These are phyloP conservation scores for Vireo altiloquus DNA, from an alignment of 2,113 vertebrate genomes.

Conservation along the genomic window DNA sequence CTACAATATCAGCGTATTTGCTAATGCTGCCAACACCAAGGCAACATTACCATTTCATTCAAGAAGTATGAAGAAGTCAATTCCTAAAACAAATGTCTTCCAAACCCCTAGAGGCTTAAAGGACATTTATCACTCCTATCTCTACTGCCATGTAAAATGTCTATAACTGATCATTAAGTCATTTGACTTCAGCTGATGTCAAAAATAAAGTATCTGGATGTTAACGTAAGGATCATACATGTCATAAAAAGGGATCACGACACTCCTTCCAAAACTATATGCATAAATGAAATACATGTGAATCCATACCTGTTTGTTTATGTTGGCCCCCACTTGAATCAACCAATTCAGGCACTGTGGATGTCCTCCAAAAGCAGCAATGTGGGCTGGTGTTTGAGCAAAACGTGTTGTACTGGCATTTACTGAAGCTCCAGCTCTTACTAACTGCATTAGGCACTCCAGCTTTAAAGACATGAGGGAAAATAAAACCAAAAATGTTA, in stretches of 20 bases:
- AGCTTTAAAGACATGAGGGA: conserved; percentile 73
- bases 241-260: background rate
- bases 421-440: conserved; percentile 88
- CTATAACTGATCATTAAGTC: background rate
- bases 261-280: background rate
- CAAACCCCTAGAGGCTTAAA: background rate
- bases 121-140: background rate
- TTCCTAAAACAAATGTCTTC: background rate
- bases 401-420: conserved; percentile 87
- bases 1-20: background rate
- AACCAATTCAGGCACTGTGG: conserved; percentile 92
- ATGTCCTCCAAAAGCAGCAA: conserved; percentile 93
- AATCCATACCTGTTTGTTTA: conserved; percentile 88
- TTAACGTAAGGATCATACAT: background rate
- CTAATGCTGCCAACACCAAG: background rate
- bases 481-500: background rate
- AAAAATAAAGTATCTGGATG: background rate
- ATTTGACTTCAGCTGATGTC: background rate
- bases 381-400: conserved; percentile 91
- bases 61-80: background rate
- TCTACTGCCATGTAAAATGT: background rate
- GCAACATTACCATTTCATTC: background rate
- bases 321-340: conserved; percentile 88
- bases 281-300: background rate
- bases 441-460: conserved; percentile 89